These are phyloP conservation scores for Drosophila rhopaloa DNA, from an alignment of 1,140 invertebrate genomes.

Conservation along the genomic window DNA sequence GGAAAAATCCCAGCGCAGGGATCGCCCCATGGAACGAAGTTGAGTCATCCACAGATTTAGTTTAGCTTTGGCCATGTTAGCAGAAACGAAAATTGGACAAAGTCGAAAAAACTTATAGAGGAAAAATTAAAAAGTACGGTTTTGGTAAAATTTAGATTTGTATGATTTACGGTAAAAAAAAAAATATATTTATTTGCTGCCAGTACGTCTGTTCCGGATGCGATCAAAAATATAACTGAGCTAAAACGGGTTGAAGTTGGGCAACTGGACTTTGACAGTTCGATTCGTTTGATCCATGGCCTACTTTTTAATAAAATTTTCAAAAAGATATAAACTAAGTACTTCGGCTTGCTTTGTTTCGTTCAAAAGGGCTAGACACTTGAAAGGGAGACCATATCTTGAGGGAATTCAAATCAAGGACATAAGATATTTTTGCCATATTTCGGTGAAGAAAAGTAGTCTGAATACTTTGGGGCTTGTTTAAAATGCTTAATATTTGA, in stretches of 20 bases:
- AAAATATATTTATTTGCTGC: not conserved
- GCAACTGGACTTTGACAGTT: slow-evolving; percentile 1
- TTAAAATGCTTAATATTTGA: not conserved
- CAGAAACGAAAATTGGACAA: too few species aligned
- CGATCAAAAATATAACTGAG: not conserved
- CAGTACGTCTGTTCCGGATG: not conserved
- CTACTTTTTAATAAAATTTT: not conserved
- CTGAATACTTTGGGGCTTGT: slow-evolving; percentile 3
- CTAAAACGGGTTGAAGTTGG: not conserved
- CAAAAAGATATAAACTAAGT: not conserved
- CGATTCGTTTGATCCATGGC: not conserved
- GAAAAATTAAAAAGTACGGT: not conserved
- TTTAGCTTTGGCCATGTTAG: not conserved
- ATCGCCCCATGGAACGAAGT: not conserved
- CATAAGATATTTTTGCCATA: not conserved
- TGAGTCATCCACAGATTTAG: not conserved
- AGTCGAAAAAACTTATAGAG: not conserved
- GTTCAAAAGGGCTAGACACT: not conserved
- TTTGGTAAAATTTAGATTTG: not conserved
- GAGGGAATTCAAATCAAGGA: not conserved
- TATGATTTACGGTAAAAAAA: not conserved
- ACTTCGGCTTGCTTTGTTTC: not conserved
- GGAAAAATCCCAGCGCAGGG: not conserved
- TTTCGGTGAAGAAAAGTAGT: not conserved
- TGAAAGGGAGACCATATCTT: too few species aligned